These are phyloP conservation scores for Pteria penguin DNA, from an alignment of 2,888 invertebrate species.

Conservation along the genomic window DNA sequence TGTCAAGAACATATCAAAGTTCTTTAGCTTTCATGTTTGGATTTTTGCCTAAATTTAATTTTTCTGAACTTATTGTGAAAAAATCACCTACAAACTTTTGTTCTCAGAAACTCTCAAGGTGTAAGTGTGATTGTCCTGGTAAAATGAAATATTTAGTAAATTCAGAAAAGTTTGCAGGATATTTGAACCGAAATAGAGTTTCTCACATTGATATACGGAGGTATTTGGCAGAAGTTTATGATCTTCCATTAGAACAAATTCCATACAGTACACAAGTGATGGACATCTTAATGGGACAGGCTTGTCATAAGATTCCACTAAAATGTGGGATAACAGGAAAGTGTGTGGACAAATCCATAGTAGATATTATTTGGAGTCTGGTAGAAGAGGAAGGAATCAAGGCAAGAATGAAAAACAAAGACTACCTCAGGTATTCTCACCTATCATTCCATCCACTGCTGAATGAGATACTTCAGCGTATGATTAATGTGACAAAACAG, in stretches of 20 bases:
- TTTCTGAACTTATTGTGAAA: constrained; percentile 84
- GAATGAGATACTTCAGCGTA: constrained; percentile 85
- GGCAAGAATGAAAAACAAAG: constrained; percentile 37
- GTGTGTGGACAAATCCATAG: constrained; percentile 59
- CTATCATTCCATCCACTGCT: constrained; percentile 91
- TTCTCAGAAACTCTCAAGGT: constrained; percentile 84
- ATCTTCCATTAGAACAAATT: constrained; percentile 83
- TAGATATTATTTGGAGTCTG: constrained; percentile 63
- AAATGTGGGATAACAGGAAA: constrained; percentile 85
- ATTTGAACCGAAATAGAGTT: constrained; percentile 15
- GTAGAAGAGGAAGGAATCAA: constrained; percentile 53
- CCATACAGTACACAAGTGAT: constrained; percentile 85
- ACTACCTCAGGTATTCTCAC: constrained; percentile 83
- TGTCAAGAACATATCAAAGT: constrained; percentile 94
- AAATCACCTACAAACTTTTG: constrained; percentile 31
- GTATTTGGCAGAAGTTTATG: constrained; percentile 83
- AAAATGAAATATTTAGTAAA: constrained; percentile 83
- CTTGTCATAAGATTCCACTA: constrained; percentile 90
- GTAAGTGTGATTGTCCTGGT: constrained; percentile 88
- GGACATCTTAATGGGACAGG: constrained; percentile 90
- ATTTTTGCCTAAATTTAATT: constrained; percentile 85
- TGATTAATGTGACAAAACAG: constrained; percentile 50
- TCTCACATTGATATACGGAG: constrained; percentile 81
- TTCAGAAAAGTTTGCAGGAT: neutral
- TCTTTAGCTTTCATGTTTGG: constrained; percentile 89